Percentiles rank a stretch among this genome's conserved stretches.
Conservation (phyloP, 1,140 invertebrate genomes). For the Wiebesia pumilae region DNA sequence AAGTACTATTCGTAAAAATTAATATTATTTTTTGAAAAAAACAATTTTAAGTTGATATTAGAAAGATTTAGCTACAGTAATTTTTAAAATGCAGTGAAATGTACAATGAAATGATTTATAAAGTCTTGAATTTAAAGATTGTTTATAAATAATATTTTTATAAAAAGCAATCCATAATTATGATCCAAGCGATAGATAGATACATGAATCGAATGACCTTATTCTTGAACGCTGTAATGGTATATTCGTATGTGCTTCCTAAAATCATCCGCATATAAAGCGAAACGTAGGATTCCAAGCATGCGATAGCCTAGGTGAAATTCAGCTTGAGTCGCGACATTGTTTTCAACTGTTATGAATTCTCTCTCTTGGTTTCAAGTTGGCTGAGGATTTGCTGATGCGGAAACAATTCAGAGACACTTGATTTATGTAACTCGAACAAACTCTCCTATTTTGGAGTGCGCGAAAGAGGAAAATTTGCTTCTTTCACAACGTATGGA, state of each 20-base stretch:
- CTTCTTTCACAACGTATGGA: conserved; percentile 25
- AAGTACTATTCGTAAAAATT: no score
- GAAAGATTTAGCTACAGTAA: no score
- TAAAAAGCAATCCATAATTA: no score
- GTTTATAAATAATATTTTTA: no score
- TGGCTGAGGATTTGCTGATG: conserved; percentile 45
- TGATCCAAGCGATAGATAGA: not conserved
- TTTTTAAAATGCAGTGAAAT: no score
- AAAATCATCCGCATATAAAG: not conserved
- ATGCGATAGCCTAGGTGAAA: conserved; percentile 19
- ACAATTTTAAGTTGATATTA: no score
- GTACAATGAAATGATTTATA: no score
- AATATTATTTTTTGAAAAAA: no score
- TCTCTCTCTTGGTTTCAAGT: conserved; percentile 6
- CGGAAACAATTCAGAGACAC: conserved; percentile 40
- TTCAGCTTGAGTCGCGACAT: conserved; percentile 53
- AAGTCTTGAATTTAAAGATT: no score
- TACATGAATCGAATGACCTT: not conserved
- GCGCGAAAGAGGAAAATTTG: conserved; percentile 25
- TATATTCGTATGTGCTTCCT: not conserved
- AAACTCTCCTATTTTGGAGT: conserved; percentile 16
- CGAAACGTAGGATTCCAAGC: not conserved
- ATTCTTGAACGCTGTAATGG: conserved; percentile 3
- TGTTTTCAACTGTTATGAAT: conserved; percentile 54
- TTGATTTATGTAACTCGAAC: conserved; percentile 49